A percentile compares a stretch with the other conserved stretches of the same genome.
These are phyloP conservation scores for Megalurothrips usitatus DNA, from an alignment of 2,888 invertebrate species.

Conservation along the genomic window DNA sequence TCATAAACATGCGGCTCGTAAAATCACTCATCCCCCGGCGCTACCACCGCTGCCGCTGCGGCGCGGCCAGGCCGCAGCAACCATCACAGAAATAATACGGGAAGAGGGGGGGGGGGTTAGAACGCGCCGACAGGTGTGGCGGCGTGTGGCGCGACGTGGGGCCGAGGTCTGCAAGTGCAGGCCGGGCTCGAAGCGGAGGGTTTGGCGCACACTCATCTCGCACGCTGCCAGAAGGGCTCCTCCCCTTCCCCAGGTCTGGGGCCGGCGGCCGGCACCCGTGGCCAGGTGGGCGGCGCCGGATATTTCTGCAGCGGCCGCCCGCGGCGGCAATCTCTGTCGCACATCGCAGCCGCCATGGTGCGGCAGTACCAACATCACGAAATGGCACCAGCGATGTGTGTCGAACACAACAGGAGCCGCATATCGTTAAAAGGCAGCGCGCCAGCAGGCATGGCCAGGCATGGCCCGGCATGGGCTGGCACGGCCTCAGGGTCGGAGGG, in stretches of 20 bases:
- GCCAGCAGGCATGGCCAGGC: no score
- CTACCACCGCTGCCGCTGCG: no score
- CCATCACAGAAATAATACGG: not conserved
- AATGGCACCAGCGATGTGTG: no score
- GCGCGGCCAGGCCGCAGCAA: not conserved
- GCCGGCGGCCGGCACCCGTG: not conserved
- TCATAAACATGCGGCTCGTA: no score
- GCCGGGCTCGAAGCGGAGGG: no score
- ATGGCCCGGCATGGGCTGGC: not conserved
- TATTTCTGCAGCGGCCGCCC: constrained; percentile 21
- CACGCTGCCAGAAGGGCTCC: not conserved
- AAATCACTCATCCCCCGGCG: no score
- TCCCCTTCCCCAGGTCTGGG: not conserved
- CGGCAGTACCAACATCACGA: no score
- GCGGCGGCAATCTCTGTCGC: not conserved
- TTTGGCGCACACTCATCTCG: not conserved
- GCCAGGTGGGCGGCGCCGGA: not conserved
- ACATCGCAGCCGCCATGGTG: not conserved
- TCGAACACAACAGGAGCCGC: no score
- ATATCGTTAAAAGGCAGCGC: no score
- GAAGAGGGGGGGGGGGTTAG: not conserved
- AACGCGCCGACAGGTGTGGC: not conserved
- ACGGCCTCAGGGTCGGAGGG: not conserved
- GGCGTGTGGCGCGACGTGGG: not conserved
- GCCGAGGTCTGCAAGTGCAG: not conserved